Percentiles rank a stretch among this genome's conserved stretches.
phyloP scores from a whole-genome alignment of 2,888 invertebrate species.

The Arrhopalites spinosus region DNA sequence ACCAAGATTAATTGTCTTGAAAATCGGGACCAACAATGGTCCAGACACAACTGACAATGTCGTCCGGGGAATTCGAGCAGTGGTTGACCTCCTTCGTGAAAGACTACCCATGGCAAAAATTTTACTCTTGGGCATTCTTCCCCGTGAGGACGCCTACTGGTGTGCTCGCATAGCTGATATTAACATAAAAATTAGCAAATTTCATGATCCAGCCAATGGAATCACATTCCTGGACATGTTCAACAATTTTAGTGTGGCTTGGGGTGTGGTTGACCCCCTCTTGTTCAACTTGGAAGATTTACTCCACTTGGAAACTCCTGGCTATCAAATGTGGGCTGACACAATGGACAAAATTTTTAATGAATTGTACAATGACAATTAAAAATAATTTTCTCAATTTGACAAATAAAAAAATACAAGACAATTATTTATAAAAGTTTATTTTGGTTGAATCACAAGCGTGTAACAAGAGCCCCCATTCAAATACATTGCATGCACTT shows the following conservation, averaged over 20 bases:
- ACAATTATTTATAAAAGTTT: no score
- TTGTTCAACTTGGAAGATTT: slow-evolving; percentile 42
- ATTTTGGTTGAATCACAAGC: no score
- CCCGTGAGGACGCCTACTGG: slow-evolving; percentile 11
- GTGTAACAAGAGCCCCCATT: no score
- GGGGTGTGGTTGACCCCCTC: slow-evolving; percentile 37
- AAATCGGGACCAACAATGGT: slow-evolving; percentile 33
- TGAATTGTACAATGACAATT: slow-evolving; percentile 41
- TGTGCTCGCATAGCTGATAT: slow-evolving; percentile 21
- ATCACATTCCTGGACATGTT: slow-evolving; percentile 50
- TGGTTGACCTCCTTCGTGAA: slow-evolving; percentile 16
- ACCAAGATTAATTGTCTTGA: slow-evolving; percentile 56
- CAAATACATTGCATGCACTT: no score
- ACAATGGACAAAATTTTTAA: slow-evolving; percentile 47
- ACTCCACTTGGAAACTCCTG: slow-evolving; percentile 42
- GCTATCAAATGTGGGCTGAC: slow-evolving; percentile 50
- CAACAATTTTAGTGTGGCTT: slow-evolving; percentile 43
- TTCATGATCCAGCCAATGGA: slow-evolving; percentile 44
- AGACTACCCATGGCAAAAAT: slow-evolving; percentile 42
- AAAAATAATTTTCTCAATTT: no score
- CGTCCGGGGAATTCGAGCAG: slow-evolving; percentile 29
- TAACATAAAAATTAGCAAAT: slow-evolving; percentile 31
- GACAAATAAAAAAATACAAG: no score
- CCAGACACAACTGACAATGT: slow-evolving; percentile 8
- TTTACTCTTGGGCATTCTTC: slow-evolving; percentile 41